phyloP scores from a whole-genome alignment of 2,797 vertebrate species.

The Lagodon rhomboides region DNA sequence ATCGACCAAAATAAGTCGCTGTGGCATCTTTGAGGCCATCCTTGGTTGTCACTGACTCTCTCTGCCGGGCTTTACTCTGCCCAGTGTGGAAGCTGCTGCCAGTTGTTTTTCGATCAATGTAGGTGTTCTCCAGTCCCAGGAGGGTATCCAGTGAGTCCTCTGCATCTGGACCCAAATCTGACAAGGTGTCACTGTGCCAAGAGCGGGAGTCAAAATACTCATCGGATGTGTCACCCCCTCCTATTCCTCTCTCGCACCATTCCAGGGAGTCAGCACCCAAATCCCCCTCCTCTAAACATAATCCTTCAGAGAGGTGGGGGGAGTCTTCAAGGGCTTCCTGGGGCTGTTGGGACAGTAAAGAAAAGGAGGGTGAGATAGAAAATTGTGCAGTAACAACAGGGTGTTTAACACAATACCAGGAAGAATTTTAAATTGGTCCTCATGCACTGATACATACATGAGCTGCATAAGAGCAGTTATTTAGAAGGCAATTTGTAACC shows the following conservation, averaged over 20 bases:
- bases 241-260: slow-evolving; percentile 60
- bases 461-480: neutral
- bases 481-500: neutral
- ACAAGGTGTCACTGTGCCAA: slow-evolving; percentile 83
- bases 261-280: slow-evolving; percentile 72
- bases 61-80: slow-evolving; percentile 50
- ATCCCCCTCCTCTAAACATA: slow-evolving; percentile 78
- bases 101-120: slow-evolving; percentile 10
- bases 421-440: slow-evolving; percentile 11
- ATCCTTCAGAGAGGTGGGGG: slow-evolving; percentile 72
- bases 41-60: slow-evolving; percentile 45
- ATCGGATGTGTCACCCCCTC: slow-evolving; percentile 70
- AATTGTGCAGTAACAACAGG: slow-evolving; percentile 18
- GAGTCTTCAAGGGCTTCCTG: slow-evolving; percentile 83
- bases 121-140: slow-evolving; percentile 48
- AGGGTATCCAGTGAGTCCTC: slow-evolving; percentile 58
- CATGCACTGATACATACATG: slow-evolving; percentile 13
- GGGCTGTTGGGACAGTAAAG: slow-evolving; percentile 76
- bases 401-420: slow-evolving; percentile 23
- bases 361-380: slow-evolving; percentile 21
- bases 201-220: slow-evolving; percentile 85
- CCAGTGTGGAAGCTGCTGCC: slow-evolving; percentile 22
- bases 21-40: slow-evolving; percentile 36
- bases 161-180: slow-evolving; percentile 75
- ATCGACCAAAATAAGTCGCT: slow-evolving; percentile 26